Percentiles rank a stretch among this genome's conserved stretches.
phyloP scores from a whole-genome alignment of 2,113 vertebrate species.

The Eolophus roseicapilla region DNA sequence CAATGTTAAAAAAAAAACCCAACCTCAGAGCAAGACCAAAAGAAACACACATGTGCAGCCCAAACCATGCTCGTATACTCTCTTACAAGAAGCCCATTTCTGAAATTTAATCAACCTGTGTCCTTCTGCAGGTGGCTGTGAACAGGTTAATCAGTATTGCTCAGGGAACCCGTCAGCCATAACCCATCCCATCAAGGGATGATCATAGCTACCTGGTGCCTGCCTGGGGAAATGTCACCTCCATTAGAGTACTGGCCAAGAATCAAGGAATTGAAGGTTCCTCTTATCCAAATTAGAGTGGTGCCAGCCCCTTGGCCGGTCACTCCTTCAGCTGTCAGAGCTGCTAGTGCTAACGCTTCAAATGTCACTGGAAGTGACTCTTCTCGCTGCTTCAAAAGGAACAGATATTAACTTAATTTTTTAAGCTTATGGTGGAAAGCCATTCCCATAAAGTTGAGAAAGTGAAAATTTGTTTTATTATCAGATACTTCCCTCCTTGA shows the following conservation, averaged over 20 bases:
- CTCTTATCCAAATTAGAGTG: conserved; percentile 56
- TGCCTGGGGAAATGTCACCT: background rate
- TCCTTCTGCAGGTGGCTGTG: background rate
- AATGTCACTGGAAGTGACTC: conserved; percentile 30
- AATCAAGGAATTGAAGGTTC: conserved; percentile 36
- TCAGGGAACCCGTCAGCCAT: background rate
- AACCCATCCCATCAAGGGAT: background rate
- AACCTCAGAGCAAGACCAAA: background rate
- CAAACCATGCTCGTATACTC: accelerated
- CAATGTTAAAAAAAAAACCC: background rate
- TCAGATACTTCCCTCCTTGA: background rate
- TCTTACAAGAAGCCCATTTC: background rate
- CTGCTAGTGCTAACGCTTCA: background rate
- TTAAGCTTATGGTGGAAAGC: background rate
- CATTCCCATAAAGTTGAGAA: background rate
- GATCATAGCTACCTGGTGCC: background rate
- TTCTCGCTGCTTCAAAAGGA: conserved; percentile 27
- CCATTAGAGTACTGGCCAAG: background rate
- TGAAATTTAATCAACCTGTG: background rate
- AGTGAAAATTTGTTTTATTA: background rate
- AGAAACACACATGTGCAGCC: background rate
- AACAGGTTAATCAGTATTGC: background rate
- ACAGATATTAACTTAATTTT: conserved; percentile 16
- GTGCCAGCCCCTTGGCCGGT: background rate
- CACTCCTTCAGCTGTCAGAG: conserved; percentile 50